Evolutionary conservation across 2,888 invertebrate species (phyloP).

Genomic region (Drosophila monieri): DNA sequence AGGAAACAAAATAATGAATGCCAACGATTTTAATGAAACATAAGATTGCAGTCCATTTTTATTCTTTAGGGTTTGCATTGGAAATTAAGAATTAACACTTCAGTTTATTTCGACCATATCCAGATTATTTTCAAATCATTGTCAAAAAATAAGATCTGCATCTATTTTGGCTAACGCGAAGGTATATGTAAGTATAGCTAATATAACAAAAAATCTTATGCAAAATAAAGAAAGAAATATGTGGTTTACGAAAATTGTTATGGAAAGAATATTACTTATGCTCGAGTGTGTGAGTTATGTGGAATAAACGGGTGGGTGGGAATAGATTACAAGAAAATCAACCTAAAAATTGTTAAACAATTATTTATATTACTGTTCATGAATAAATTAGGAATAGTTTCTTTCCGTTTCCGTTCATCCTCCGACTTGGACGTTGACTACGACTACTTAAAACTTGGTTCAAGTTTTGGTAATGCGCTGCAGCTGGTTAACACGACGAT

Average conservation of each 20-base stretch:
- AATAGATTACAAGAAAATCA: conserved; percentile 48
- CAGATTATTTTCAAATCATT: conserved; percentile 32
- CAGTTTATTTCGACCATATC: conserved; percentile 28
- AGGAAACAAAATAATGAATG: not conserved
- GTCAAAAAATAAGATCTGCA: conserved; percentile 49
- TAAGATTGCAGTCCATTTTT: not conserved
- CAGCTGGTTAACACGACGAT: conserved; percentile 58
- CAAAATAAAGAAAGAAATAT: conserved; percentile 5
- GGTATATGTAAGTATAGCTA: conserved; percentile 69
- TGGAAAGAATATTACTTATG: conserved; percentile 18
- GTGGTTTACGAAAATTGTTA: conserved; percentile 13
- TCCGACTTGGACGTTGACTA: conserved; percentile 51
- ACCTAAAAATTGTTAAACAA: conserved; percentile 71
- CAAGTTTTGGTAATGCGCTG: conserved; percentile 71
- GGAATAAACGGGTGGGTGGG: conserved; percentile 12
- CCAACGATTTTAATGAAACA: not conserved
- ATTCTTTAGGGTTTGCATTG: not conserved
- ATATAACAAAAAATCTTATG: conserved; percentile 40
- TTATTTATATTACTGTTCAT: conserved; percentile 58
- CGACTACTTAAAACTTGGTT: conserved; percentile 68
- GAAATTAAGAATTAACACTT: conserved; percentile 12
- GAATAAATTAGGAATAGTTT: conserved; percentile 68
- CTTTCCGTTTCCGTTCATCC: conserved; percentile 17
- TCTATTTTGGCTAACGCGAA: conserved; percentile 52
- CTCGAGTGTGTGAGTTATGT: conserved; percentile 3